Evolutionary conservation across 2,888 invertebrate species (phyloP), one percentile per base, ranked within the genome.

Genomic region (Antheraea yamamai): DNA sequence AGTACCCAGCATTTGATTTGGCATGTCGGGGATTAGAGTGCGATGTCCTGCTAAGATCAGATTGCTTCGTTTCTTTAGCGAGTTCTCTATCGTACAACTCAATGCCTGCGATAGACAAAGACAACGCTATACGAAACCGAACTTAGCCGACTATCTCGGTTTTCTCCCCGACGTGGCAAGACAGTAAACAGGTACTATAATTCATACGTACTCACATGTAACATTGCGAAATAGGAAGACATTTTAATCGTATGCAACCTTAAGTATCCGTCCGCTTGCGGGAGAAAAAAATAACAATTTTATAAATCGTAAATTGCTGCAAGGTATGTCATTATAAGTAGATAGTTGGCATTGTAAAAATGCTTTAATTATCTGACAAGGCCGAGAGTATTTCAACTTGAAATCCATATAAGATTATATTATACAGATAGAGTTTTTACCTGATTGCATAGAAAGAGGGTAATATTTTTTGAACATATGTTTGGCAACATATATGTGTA

Each of bases 281-380:
- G 30, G 64, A 66, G 55, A 66, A 30, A 66, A 23, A 64, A 64
- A 64, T 26, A 14, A 66, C 30, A 61, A 61, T 61, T 55, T 66
- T 30, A 66, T 66, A 66, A 66, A 12, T 30, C 64, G 64, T 66
- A 66, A 66, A 66, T 66, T 66, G 30, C 64, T 66, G 14, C 64
- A 66, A 26, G 20, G 16, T 30, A 66, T 30, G 64, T 16, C 64
- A 16, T 66, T 66, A 66, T 66, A 66, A 66, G 64, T 66, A 66
- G 30, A 66, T 16, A 66, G 64, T 66, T 66, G 30, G 64, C 64
- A 66, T 66, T 66, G 64, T 66, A 66, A 66, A 64, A 18, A 66
- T 66, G 18, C 16, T 66, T 66, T 16, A 66, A 66, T 30, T 30
- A 16, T 12, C 30, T 16, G 26, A 30, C 26, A 66, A 66, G 64